phyloP scores from a whole-genome alignment of 2,113 vertebrate genomes.

The Rhabdomys dilectus region DNA sequence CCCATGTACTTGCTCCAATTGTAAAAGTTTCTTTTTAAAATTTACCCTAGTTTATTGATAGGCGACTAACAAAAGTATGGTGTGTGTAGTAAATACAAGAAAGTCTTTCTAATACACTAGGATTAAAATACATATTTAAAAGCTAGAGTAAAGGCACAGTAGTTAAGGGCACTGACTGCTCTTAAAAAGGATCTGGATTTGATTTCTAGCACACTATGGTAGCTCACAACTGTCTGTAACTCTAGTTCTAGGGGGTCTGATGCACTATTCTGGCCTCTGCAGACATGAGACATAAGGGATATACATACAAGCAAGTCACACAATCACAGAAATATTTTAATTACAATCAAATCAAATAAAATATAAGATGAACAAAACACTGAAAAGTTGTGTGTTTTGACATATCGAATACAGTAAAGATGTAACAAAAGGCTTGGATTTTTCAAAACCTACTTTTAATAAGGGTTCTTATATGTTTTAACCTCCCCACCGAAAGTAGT shows the following conservation, averaged over 20 bases:
- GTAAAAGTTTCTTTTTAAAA: not conserved
- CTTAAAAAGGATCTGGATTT: not conserved
- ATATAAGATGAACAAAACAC: not conserved
- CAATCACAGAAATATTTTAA: not conserved
- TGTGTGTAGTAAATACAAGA: not conserved
- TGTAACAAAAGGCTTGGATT: too few relatives aligned
- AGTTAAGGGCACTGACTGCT: not conserved
- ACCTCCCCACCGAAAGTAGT: too few relatives aligned
- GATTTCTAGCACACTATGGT: not conserved
- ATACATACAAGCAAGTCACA: not conserved
- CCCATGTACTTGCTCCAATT: not conserved
- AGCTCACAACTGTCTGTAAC: not conserved
- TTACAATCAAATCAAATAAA: not conserved
- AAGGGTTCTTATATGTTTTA: too few relatives aligned
- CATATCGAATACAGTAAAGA: not conserved
- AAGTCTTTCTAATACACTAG: not conserved
- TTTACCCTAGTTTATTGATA: not conserved
- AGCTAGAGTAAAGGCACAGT: not conserved
- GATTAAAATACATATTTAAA: not conserved
- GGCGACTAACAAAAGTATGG: not conserved
- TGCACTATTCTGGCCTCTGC: not conserved
- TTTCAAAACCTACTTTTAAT: too few relatives aligned
- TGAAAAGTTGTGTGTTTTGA: not conserved
- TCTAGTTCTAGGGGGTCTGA: too few relatives aligned
- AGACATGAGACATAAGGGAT: not conserved